phyloP scores from a whole-genome alignment of 2,113 vertebrate genomes.

The Vimba vimba region DNA sequence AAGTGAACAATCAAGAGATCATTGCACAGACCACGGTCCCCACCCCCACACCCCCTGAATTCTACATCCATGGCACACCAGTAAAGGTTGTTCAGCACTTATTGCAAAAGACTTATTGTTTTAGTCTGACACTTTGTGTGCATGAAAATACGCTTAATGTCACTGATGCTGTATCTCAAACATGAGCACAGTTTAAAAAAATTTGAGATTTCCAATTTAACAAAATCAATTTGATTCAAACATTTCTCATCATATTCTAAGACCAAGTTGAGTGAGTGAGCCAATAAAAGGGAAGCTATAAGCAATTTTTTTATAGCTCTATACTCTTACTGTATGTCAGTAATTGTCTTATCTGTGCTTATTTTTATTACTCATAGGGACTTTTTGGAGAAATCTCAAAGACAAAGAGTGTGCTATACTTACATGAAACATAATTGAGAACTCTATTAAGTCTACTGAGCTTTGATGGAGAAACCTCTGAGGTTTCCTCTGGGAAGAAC shows the following conservation, averaged over 20 bases:
- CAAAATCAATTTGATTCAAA: neutral
- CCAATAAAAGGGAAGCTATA: too few species aligned
- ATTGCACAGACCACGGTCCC: too few species aligned
- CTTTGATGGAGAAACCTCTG: constrained; percentile 8
- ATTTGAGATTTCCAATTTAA: neutral
- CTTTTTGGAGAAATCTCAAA: constrained; percentile 1
- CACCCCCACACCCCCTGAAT: too few species aligned
- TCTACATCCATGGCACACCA: too few species aligned
- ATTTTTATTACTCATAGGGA: neutral
- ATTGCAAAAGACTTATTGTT: neutral
- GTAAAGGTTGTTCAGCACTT: too few species aligned
- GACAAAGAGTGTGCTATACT: constrained; percentile 1
- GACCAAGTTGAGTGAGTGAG: too few species aligned
- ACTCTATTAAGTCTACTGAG: constrained; percentile 2
- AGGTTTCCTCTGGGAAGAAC: constrained; percentile 1
- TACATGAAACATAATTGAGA: neutral
- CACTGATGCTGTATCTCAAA: neutral
- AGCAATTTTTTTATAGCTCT: too few species aligned
- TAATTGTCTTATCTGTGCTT: neutral
- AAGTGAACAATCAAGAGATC: too few species aligned
- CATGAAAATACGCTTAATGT: neutral
- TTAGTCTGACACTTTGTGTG: neutral
- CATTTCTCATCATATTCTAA: neutral
- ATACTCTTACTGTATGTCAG: neutral
- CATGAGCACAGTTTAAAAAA: neutral